Base-by-base conservation (phyloP, 2,797 vertebrate genomes). In the Pseudopleuronectes americanus region DNA sequence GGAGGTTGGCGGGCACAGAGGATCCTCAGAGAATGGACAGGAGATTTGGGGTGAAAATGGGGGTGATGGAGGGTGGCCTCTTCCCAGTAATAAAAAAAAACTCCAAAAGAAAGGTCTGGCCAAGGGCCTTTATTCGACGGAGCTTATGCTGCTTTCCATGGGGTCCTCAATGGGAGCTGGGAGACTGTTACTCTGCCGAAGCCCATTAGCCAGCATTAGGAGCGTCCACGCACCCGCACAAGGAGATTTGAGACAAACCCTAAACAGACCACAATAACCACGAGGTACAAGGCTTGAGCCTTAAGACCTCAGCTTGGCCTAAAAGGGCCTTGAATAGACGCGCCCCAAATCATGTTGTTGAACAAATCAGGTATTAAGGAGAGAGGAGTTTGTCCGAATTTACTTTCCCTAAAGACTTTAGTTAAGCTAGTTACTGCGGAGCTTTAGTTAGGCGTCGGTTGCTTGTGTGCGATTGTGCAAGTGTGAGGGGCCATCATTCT, bases 331-430 rank as follows among this genome's bases (percentile, higher is more conserved):
- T 99, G 97, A 99, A 99, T 99, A 97, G 97, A 96, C 94, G 95
- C 92, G 94, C 95, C 95, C 96, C 95, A 98, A 98, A 98, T 98
- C 97, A 97, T 96, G 97, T 98, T 99, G 98, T 99, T 97, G 97
- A 98, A 99, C 98, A 98, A 99, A 99, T 99, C 97, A 98, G 97
- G 98, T 97, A 98, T 99, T 98, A 99, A 94, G 90, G 89, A 93
- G 90, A 93, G 93, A 96, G 96, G 96, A 97, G 97, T 98, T 98
- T 97, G 97, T 97, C 96, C 95, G 96, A 98, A 96, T 99, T 97
- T 99, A 98, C 96, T 97, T 97, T 97, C 96, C 97, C 96, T 94
- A 94, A 99, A 98, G 97, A 97, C 97, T 95, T 98, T 98, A 97
- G 96, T 97, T 98, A 98, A 98, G 97, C 97, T 97, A 98, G 97